phyloP scores from a whole-genome alignment of 2,888 invertebrate species.

The Microctonus aethiopoides region DNA sequence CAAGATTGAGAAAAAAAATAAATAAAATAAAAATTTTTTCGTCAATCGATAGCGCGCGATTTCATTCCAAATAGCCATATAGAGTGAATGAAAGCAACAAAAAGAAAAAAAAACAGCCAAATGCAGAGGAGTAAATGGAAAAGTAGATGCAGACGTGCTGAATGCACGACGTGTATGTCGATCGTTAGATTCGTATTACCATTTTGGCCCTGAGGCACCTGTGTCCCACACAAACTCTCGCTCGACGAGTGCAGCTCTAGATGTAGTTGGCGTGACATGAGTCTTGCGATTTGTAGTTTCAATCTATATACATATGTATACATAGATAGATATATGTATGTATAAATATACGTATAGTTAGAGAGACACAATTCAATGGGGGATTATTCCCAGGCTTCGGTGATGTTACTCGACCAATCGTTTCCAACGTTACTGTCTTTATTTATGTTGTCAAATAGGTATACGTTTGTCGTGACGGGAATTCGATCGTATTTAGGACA shows the following conservation, averaged over 20 bases:
- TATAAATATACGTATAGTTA: background rate
- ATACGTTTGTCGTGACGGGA: background rate
- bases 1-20: background rate
- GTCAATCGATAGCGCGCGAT: background rate
- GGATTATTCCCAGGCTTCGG: conserved; percentile 14
- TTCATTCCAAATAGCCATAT: background rate
- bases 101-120: background rate
- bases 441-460: conserved; percentile 8
- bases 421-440: conserved; percentile 13
- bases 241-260: background rate
- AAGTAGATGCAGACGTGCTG: conserved; percentile 1
- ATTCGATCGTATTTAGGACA: background rate
- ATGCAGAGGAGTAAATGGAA: background rate
- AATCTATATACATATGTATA: background rate
- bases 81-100: background rate
- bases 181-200: conserved; percentile 44
- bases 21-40: background rate
- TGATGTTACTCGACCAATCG: conserved; percentile 18
- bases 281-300: conserved; percentile 10
- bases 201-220: conserved; percentile 43
- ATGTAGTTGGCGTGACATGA: conserved; percentile 18
- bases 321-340: background rate
- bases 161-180: conserved; percentile 21
- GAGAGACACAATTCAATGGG: background rate
- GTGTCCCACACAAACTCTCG: conserved; percentile 31